Conservation (phyloP, 2,888 invertebrate species). For the Calliopum simillimum region DNA sequence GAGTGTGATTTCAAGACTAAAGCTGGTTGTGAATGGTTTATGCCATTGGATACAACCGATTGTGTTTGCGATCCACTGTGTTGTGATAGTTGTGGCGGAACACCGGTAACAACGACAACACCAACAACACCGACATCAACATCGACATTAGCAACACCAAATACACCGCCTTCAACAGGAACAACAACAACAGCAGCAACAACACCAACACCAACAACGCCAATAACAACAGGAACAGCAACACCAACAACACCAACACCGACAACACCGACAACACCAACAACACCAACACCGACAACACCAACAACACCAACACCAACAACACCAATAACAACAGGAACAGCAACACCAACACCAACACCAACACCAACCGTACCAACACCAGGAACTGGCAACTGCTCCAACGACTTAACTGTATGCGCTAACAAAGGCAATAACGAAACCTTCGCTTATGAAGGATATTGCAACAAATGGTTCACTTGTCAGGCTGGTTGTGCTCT, state of each 20-base stretch:
- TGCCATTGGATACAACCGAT: too few relatives aligned
- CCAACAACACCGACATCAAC: not conserved
- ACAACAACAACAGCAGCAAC: slow-evolving; percentile 15
- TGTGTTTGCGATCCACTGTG: not conserved
- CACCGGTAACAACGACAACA: not conserved
- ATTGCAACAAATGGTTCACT: slow-evolving; percentile 51
- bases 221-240: not conserved
- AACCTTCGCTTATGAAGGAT: slow-evolving; percentile 39
- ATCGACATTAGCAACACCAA: not conserved
- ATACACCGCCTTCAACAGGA: not conserved
- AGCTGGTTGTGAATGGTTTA: slow-evolving; percentile 29
- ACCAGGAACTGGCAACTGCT: slow-evolving; percentile 36
- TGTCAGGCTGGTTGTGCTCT: slow-evolving; percentile 47
- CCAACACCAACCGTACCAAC: not conserved
- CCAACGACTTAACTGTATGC: slow-evolving; percentile 42
- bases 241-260: not conserved
- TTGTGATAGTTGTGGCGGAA: not conserved
- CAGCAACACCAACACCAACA: not conserved
- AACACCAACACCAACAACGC: slow-evolving; percentile 8
- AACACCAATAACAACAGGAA: not conserved
- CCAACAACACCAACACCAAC: slow-evolving; percentile 21
- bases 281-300: not conserved
- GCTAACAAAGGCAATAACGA: slow-evolving; percentile 30
- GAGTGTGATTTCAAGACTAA: slow-evolving; percentile 39
- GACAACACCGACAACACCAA: not conserved